A percentile compares a stretch with the other conserved stretches of the same genome.
phyloP scores from a whole-genome alignment of 1,140 invertebrate genomes.

The Holotrichia oblita region DNA sequence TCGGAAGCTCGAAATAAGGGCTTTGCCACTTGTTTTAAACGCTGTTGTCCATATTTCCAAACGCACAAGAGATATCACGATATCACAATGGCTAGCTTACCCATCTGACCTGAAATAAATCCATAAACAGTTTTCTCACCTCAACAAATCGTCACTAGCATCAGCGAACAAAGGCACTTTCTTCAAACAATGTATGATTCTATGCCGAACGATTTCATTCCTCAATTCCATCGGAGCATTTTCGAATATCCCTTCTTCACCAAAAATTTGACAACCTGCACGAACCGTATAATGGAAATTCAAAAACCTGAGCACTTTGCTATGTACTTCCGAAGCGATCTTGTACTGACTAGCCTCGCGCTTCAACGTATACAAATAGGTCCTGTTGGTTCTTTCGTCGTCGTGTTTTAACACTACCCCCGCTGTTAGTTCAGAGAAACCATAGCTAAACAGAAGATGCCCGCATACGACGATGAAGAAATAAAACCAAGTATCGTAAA shows the following conservation, averaged over 20 bases:
- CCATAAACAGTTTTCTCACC: neutral
- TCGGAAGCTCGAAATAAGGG: no score
- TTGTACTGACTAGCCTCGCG: neutral
- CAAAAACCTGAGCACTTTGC: neutral
- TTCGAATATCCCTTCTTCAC: constrained; percentile 28
- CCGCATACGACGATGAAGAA: neutral
- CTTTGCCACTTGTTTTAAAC: no score
- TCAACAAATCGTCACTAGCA: constrained; percentile 11
- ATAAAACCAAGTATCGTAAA: neutral
- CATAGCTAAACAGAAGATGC: constrained; percentile 1
- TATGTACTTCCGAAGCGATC: neutral
- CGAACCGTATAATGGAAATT: constrained; percentile 17
- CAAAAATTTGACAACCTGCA: constrained; percentile 30
- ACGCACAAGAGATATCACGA: no score
- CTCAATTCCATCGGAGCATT: constrained; percentile 18
- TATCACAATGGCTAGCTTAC: no score
- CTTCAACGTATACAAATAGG: neutral
- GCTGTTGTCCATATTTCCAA: no score
- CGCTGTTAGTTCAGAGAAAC: constrained; percentile 3
- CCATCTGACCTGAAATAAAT: neutral
- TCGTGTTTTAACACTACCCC: neutral
- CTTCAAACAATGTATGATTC: constrained; percentile 35
- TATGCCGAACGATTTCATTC: constrained; percentile 31
- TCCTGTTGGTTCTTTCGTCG: neutral
- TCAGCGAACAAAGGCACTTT: constrained; percentile 24